Base-by-base conservation (phyloP, 2,113 vertebrate species). In the Pipra filicauda region DNA sequence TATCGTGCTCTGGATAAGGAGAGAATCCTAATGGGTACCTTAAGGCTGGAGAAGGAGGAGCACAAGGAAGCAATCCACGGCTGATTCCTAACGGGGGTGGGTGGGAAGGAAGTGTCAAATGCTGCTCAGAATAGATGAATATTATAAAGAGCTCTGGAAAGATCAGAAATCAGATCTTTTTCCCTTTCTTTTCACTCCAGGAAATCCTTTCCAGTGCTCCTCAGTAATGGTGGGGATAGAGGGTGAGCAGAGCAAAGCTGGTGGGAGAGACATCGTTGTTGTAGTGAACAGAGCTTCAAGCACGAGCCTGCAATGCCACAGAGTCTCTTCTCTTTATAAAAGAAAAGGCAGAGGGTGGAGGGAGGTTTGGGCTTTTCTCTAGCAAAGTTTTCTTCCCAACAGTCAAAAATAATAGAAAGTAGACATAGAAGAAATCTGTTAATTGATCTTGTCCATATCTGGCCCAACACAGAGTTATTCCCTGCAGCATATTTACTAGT, bases 381-480 rank as follows among this genome's bases (percentile, higher is more conserved):
- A 80, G 44, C 65, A 72, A 92, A 93, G 70, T 93, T 96, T 94
- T 96, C 88, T 70, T 81, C 58, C 37, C 48, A 92, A 84, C 83
- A 93, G 90, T 94, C 82, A 92, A 75, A 93, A 96, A 95, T 90
- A 96, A 93, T 96, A 97, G 88, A 84, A 88, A 88, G 80, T 91
- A 91, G 88, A 12, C 57, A 24, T 26, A 39, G 91, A 83, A 88
- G 79, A 93, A 75, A 86, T 96, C 93, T 84, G 85, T 86, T 95
- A 96, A 96, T 96, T 95, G 95, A 94, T 97, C 92, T 96, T 96
- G 92, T 89, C 95, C 92, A 84, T 84, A 86, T 92, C 90, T 94
- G 93, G 95, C 86, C 92, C 92, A 91, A 58, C 81, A 41, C 80
- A 82, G 83, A 76, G 70, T 95, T 95, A 76, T 94, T 96, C 96